phyloP scores from a whole-genome alignment of 2,797 vertebrate species.

The Megaceryle alcyon region DNA sequence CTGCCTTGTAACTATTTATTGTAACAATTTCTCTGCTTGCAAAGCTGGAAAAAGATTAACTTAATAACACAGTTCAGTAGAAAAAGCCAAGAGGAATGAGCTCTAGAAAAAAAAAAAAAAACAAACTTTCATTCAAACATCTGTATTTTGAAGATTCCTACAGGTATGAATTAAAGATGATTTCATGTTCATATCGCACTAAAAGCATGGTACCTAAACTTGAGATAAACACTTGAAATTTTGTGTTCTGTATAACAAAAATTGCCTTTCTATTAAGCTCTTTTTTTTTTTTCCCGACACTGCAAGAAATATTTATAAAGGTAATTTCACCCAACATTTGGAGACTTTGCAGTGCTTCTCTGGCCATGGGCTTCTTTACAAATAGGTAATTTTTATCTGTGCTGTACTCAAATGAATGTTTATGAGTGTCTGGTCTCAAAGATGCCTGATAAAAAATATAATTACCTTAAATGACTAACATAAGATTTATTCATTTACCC shows the following conservation, averaged over 20 bases:
- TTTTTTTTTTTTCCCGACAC: not conserved
- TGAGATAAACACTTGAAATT: constrained; percentile 37
- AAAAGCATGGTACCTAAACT: not conserved
- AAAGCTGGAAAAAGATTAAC: constrained; percentile 17
- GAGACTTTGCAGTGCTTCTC: constrained; percentile 58
- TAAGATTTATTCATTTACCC: constrained; percentile 73
- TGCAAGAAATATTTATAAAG: constrained; percentile 46
- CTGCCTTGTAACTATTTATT: constrained; percentile 14
- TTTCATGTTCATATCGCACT: not conserved
- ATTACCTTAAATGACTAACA: constrained; percentile 33
- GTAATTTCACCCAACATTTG: constrained; percentile 60
- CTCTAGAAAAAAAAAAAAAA: constrained; percentile 41
- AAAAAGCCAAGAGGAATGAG: constrained; percentile 34
- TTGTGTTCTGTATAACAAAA: not conserved
- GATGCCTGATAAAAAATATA: constrained; percentile 22
- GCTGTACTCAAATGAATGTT: constrained; percentile 57
- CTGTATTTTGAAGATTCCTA: constrained; percentile 55
- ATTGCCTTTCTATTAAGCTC: not conserved
- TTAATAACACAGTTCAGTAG: constrained; percentile 10
- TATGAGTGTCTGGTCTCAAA: constrained; percentile 63
- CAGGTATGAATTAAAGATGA: constrained; percentile 25
- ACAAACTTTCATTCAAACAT: constrained; percentile 45
- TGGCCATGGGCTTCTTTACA: constrained; percentile 57
- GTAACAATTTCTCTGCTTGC: constrained; percentile 43
- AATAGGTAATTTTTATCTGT: constrained; percentile 70